Base-by-base conservation (phyloP, 2,797 vertebrate species). In the Lutjanus argentimaculatus region DNA sequence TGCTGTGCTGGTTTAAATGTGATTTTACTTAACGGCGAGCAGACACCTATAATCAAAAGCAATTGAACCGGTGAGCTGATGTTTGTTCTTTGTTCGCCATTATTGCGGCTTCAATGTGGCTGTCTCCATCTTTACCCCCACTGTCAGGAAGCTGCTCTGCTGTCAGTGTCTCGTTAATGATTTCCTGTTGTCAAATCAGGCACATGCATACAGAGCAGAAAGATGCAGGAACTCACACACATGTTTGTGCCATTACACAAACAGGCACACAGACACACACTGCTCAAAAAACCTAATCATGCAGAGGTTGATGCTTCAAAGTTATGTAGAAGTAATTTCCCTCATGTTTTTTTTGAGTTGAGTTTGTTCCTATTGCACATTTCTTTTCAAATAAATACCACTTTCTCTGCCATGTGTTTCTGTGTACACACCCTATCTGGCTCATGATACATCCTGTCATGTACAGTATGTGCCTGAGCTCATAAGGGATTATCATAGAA, bases 21-120 rank as follows among this genome's bases (percentile, higher is more conserved):
- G 43, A 65, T 40, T 56, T 75, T 9, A 55, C 53, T 17, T 48
- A 12, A 45, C 53, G 17, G 59, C 0, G 2, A 62, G 66, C 1
- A 5, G 8, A 67, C 30, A 59, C 48, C 73, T 55, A 45, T 43
- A 69, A 79, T 85, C 55, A 79, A 57, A 68, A 52, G 52, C 42
- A 45, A 51, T 6, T 43, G 30, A 77, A 48, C 68, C 12, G 62
- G 55, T 56, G 17, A 79, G 49, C 36, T 19, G 51, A 67, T 59
- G 42, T 66, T 66, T 53, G 49, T 46, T 19, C 36, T 63, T 69
- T 65, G 68, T 73, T 66, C 8, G 25, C 16, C 9, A 15, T 53
- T 56, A 36, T 58, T 49, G 43, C 9, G 12, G 1, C 19, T 61
- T 72, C 51, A 63, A 6, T 14, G 25, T 51, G 25, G 46, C 52